Evolutionary conservation across 2,888 invertebrate species (phyloP).

Genomic region (Ptilodon capucinus): DNA sequence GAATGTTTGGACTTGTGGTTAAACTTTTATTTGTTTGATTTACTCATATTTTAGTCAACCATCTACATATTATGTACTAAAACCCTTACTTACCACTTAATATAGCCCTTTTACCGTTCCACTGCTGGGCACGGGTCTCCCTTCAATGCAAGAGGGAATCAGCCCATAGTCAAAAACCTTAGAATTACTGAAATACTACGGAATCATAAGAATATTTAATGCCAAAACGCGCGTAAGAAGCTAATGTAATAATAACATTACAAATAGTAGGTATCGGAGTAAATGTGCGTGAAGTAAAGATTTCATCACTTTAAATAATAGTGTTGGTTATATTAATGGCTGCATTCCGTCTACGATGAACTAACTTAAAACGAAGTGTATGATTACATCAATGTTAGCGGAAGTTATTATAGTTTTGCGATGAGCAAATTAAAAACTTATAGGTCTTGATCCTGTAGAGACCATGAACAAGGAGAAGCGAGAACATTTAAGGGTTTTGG

Average conservation of each 20-base stretch:
- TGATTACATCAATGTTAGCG: constrained; percentile 34
- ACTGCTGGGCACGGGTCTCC: too few relatives aligned
- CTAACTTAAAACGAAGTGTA: constrained; percentile 20
- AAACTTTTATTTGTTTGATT: background rate
- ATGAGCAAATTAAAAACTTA: too few relatives aligned
- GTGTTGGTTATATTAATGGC: constrained; percentile 27
- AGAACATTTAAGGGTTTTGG: too few relatives aligned
- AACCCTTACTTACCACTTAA: too few relatives aligned
- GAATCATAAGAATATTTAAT: background rate
- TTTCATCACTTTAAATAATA: constrained; percentile 37
- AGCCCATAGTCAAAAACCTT: too few relatives aligned
- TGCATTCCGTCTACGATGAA: constrained; percentile 21
- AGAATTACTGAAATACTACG: background rate
- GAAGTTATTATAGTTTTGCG: constrained; percentile 36
- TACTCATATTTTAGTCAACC: background rate
- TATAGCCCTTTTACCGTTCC: too few relatives aligned
- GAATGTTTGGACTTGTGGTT: constrained; percentile 5
- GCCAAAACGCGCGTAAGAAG: background rate
- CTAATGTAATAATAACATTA: constrained; percentile 16
- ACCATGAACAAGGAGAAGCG: too few relatives aligned
- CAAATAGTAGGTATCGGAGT: constrained; percentile 15
- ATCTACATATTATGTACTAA: too few relatives aligned
- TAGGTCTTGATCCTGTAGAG: too few relatives aligned
- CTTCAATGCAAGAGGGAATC: too few relatives aligned
- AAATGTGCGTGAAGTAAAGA: constrained; percentile 24